Evolutionary conservation across 2,888 invertebrate species (phyloP), one percentile per base, ranked within the genome.

Genomic region (Ophion obscuratus): DNA sequence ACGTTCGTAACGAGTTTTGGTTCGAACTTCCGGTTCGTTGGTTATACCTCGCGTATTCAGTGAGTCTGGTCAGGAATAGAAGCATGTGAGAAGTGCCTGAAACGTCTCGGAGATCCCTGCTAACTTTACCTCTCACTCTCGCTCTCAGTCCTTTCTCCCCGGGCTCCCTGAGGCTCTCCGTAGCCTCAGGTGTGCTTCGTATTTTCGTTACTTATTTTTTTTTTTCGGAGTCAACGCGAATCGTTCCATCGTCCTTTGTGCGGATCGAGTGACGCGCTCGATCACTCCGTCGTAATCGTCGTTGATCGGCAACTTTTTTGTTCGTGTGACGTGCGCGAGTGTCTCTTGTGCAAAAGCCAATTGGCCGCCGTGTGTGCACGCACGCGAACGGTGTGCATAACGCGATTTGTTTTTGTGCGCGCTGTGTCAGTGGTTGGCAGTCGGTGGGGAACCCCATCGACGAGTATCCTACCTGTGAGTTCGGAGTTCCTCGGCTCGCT

Each of bases 341-440:
- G 59, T 11, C n/a, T 11, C n/a, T 66, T n/a, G 59, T 71, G 70
- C 31, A 59, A 59, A n/a, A 4, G 47, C 59, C 11, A 59, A 36
- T 73, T 53, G 17, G n/a, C 31, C 31, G 40, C 7, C 2, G 1
- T 76, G 53, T 66, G 31, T 47, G 20, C 68, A 31, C 40, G 40
- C 5, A 40, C 27, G 20, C 17, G 27, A 64, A n/a, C 57, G 20
- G 57, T 78, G 77, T 59, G 68, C 57, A 68, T 78, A 61, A 78
- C 20, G 77, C 67, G 27, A 78, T 67, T 78, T 68, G 77, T 78
- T 68, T 78, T 68, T 68, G 77, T 68, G 75, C 47, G 64, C 53
- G 27, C 27, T 76, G 75, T 47, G 78, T 62, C 40, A 24, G 78
- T 79, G 70, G 70, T 61, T 44, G 17, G 68, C 36, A 59, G 17